These are phyloP conservation scores for Xanthorhoe spadicearia DNA, from an alignment of 2,888 invertebrate species.

Conservation along the genomic window DNA sequence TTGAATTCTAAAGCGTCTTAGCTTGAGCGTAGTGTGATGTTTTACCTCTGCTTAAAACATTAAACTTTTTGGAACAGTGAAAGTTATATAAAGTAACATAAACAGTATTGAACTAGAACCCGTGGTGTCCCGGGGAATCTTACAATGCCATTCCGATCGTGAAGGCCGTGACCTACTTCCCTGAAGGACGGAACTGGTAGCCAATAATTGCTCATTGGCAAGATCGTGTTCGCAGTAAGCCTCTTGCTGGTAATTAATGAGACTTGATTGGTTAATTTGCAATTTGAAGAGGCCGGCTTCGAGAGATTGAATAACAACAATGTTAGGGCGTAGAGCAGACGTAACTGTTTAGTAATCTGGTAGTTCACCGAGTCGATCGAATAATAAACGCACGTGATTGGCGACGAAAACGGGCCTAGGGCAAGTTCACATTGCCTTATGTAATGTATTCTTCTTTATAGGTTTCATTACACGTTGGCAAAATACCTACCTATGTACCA, in stretches of 20 bases:
- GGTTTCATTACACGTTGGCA: no score
- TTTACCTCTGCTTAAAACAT: no score
- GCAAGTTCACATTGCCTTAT: no score
- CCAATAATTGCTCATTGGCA: constrained; percentile 27
- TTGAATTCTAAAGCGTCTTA: no score
- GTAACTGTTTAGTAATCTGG: background rate
- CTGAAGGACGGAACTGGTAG: constrained; percentile 35
- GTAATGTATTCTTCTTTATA: no score
- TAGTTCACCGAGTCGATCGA: no score
- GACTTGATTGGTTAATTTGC: constrained; percentile 30
- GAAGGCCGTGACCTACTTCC: constrained; percentile 38
- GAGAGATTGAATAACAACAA: constrained; percentile 9
- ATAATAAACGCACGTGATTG: no score
- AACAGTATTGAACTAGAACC: constrained; percentile 8
- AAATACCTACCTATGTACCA: no score
- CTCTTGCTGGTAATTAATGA: constrained; percentile 31
- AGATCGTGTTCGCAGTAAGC: constrained; percentile 22
- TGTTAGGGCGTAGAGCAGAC: background rate
- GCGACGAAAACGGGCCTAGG: no score
- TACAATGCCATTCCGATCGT: constrained; percentile 27
- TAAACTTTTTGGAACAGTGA: background rate
- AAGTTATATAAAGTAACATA: no score
- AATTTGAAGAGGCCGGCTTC: constrained; percentile 4
- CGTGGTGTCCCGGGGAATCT: constrained; percentile 20
- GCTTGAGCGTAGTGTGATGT: no score